Evolutionary conservation across 2,797 vertebrate species (phyloP).

Genomic region (Catharus ustulatus): DNA sequence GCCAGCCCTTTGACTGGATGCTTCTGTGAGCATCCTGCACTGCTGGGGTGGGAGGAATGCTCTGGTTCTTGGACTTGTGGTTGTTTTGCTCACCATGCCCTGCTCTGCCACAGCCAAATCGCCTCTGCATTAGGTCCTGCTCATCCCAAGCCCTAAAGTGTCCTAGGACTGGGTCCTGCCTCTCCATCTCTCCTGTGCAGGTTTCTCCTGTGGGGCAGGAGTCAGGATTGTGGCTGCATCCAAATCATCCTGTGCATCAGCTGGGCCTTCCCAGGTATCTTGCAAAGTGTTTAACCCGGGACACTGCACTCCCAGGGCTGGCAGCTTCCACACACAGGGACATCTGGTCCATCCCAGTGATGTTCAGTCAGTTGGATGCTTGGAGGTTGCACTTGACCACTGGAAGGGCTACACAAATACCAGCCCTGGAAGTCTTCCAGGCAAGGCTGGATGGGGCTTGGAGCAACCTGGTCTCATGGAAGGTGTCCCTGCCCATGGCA

Average conservation of each 20-base stretch:
- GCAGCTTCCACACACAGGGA: not conserved
- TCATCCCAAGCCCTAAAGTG: accelerated
- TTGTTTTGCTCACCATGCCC: not conserved
- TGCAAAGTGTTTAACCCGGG: not conserved
- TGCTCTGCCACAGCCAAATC: not conserved
- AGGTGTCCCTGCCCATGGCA: not conserved
- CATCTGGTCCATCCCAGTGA: accelerated
- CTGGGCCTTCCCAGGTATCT: not conserved
- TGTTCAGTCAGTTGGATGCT: not conserved
- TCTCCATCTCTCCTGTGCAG: accelerated
- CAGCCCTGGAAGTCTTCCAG: not conserved
- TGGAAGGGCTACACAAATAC: not conserved
- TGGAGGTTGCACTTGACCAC: no score
- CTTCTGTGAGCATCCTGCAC: not conserved
- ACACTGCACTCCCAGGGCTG: accelerated
- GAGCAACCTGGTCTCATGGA: not conserved
- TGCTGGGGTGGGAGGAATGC: not conserved
- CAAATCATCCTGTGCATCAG: not conserved
- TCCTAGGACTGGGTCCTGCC: not conserved
- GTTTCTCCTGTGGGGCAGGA: not conserved
- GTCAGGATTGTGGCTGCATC: not conserved
- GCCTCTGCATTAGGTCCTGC: accelerated
- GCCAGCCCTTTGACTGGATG: not conserved
- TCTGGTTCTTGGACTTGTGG: not conserved
- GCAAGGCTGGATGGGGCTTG: not conserved